Evolutionary conservation across 2,797 vertebrate genomes (phyloP).

Genomic region (Rousettus madagascariensis): DNA sequence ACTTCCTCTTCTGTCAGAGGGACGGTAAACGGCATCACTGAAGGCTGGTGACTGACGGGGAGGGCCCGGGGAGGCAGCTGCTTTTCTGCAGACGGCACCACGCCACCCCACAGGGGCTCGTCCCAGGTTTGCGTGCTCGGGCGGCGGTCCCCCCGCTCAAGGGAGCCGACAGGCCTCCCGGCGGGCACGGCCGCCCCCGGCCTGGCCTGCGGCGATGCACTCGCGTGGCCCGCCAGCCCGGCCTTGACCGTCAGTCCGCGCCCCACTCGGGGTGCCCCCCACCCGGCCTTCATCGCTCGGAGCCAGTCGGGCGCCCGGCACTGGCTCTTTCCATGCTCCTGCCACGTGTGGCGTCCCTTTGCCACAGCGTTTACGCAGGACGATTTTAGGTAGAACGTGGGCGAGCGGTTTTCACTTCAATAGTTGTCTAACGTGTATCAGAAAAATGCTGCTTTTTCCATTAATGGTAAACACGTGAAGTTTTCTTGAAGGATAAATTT

Average conservation of each 20-base stretch:
- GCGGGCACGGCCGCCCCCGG: background rate
- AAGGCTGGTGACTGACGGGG: background rate
- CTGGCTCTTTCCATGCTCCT: background rate
- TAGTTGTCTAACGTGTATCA: background rate
- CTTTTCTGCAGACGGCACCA: fast-evolving
- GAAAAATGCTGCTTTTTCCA: background rate
- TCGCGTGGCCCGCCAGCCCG: background rate
- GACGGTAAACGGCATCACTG: fast-evolving
- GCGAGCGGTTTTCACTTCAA: background rate
- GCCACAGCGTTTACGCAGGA: too few relatives aligned
- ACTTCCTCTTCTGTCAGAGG: background rate
- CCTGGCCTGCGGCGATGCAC: background rate
- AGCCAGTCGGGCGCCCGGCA: too few relatives aligned
- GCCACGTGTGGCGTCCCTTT: background rate
- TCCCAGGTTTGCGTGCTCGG: background rate
- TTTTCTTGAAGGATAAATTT: background rate
- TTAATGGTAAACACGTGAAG: background rate
- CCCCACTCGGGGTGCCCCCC: background rate
- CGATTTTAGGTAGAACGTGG: fast-evolving
- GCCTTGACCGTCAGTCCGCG: fast-evolving
- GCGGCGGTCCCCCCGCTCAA: background rate
- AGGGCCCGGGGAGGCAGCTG: background rate
- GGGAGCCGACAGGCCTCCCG: background rate
- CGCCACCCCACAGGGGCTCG: fast-evolving
- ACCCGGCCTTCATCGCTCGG: too few relatives aligned